Evolutionary conservation across 2,113 vertebrate species (phyloP).

Genomic region (Eonycteris spelaea): DNA sequence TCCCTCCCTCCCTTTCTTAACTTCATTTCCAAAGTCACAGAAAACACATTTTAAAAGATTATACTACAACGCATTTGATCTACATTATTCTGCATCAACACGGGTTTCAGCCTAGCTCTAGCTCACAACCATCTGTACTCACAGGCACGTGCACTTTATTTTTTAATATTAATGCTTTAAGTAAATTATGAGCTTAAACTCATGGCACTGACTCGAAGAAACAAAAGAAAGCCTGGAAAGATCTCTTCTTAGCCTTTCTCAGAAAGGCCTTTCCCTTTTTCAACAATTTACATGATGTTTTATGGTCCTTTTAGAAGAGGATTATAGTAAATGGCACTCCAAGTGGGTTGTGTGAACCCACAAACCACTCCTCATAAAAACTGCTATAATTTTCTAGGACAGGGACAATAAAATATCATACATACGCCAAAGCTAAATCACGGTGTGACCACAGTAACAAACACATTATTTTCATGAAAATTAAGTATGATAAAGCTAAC

Average conservation of each 20-base stretch:
- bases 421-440: constrained; percentile 62
- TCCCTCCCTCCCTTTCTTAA: background rate
- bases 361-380: constrained; percentile 75
- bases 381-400: constrained; percentile 72
- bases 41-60: background rate
- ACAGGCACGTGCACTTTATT: background rate
- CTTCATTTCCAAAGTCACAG: constrained; percentile 27
- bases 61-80: background rate
- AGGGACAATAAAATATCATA: constrained; percentile 75
- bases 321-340: constrained; percentile 62
- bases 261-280: constrained; percentile 63
- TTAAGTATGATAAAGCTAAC: constrained; percentile 53
- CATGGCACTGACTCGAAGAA: background rate
- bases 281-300: constrained; percentile 69
- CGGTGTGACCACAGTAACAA: constrained; percentile 57
- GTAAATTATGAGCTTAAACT: constrained; percentile 50
- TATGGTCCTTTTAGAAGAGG: constrained; percentile 70
- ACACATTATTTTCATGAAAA: constrained; percentile 33
- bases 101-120: background rate
- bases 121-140: background rate
- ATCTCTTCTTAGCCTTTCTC: constrained; percentile 48
- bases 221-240: constrained; percentile 43
- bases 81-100: background rate
- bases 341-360: constrained; percentile 67
- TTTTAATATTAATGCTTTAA: background rate